Base-by-base conservation (phyloP, 2,888 invertebrate species). In the Andrena marginata region DNA sequence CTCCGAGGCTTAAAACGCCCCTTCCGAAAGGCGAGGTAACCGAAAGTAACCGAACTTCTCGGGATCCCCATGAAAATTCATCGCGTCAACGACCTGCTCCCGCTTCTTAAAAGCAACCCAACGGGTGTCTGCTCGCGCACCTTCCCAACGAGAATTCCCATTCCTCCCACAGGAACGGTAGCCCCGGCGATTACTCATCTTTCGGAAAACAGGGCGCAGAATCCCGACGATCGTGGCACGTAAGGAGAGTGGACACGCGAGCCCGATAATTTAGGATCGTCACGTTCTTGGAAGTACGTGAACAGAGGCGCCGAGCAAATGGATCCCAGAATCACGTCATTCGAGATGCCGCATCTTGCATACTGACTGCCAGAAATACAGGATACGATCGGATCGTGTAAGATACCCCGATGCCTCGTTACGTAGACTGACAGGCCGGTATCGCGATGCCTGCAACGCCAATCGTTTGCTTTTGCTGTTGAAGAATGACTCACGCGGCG, bases 131-230 rank as follows among this genome's bases (percentile, higher is more conserved):
- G 23, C 77, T 54, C 31, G 42, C 31, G 64, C 62, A 59, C 13
- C 33, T 62, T 79, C 60, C 76, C 62, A n/a, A 42, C 13, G 35
- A 60, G 80, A 73, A 85, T 83, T 80, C 68, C 76, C 83, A 88
- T 88, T 85, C 88, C 83, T 76, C 77, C 81, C 86, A 77, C 76
- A 77, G 72, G 82, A 56, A 42, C 75, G 75, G 56, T 68, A 76
- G 59, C 81, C 67, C 78, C 71, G 68, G 60, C 85, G 86, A 86
- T 88, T 88, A 85, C 87, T 88, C 88, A 88, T 88, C 86, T 86
- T 88, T 80, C 65, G 74, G 76, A 72, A 71, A 72, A 72, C 63
- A 67, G 29, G 13, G 67, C 75, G 56, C 65, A 68, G 75, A 85
- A 85, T 85, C 77, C 69, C 74, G 64, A 71, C 62, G 83, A 84